These are phyloP conservation scores for Mesorhabditis sp. DNA, from an alignment of 2,888 invertebrate genomes.

Conservation along the genomic window DNA sequence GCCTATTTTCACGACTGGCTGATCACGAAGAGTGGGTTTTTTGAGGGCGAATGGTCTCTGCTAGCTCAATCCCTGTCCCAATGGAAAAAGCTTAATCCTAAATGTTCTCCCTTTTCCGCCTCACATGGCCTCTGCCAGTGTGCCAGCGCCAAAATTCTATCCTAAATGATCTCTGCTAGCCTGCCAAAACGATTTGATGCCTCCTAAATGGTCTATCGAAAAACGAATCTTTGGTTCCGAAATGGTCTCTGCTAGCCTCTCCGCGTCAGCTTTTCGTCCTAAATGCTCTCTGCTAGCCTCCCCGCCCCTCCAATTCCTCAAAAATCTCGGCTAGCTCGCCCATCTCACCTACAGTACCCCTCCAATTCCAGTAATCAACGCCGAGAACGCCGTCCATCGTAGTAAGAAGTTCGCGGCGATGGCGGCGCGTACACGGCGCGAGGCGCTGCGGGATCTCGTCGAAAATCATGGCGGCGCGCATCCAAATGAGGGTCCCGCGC, in stretches of 20 bases:
- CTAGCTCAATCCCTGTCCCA: neutral
- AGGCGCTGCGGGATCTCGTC: constrained; percentile 80
- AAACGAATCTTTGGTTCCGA: no score
- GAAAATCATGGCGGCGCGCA: constrained; percentile 56
- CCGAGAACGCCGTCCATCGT: constrained; percentile 90
- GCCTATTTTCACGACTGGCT: constrained; percentile 91
- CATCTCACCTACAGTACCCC: neutral
- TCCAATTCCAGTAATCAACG: constrained; percentile 74
- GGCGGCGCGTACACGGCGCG: constrained; percentile 89
- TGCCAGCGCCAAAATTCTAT: no score
- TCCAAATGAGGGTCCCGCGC: constrained; percentile 53
- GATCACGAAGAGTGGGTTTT: constrained; percentile 73
- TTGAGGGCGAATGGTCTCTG: neutral
- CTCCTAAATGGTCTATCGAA: no score
- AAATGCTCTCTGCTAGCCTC: no score
- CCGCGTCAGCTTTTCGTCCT: no score
- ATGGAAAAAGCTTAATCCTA: no score
- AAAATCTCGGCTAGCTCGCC: neutral
- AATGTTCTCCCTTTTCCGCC: neutral
- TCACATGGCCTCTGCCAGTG: no score
- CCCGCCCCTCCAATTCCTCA: neutral
- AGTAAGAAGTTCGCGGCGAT: constrained; percentile 94
- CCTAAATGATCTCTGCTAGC: no score
- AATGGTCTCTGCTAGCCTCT: no score
- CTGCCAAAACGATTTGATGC: no score